Evolutionary conservation across 2,888 invertebrate genomes (phyloP).

Genomic region (Dryobotodes eremita): DNA sequence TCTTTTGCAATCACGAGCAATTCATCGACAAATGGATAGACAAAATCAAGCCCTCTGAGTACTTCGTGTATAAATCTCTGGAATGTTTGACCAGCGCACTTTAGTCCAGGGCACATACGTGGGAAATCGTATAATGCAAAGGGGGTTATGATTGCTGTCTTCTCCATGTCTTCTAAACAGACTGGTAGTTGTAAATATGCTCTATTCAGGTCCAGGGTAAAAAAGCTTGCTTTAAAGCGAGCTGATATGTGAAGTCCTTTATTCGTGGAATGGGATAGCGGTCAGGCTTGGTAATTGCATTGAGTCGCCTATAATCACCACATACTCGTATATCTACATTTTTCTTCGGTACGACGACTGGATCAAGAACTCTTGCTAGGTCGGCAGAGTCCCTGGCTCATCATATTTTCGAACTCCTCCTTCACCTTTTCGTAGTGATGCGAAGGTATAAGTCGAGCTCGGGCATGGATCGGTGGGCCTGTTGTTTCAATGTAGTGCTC

Average conservation of each 20-base stretch:
- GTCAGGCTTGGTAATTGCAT: constrained; percentile 20
- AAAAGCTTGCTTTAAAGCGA: constrained; percentile 34
- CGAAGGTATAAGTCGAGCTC: constrained; percentile 8
- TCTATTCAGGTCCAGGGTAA: constrained; percentile 27
- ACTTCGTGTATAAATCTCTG: constrained; percentile 7
- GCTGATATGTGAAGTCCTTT: constrained; percentile 38
- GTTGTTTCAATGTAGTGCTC: constrained; percentile 24
- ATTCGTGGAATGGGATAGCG: constrained; percentile 40
- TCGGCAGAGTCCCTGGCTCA: background rate
- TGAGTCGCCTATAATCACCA: constrained; percentile 27
- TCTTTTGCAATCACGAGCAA: constrained; percentile 2
- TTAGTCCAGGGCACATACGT: background rate
- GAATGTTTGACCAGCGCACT: constrained; percentile 5
- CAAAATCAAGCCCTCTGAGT: background rate
- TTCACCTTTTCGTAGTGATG: constrained; percentile 9
- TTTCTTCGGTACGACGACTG: constrained; percentile 7
- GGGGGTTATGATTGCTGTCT: background rate
- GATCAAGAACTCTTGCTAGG: constrained; percentile 11
- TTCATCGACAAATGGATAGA: background rate
- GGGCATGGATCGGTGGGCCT: background rate
- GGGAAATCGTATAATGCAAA: background rate
- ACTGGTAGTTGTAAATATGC: constrained; percentile 33
- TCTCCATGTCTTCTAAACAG: constrained; percentile 25
- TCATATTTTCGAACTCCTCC: constrained; percentile 16
- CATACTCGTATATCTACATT: constrained; percentile 18